Conservation (phyloP, 1,140 invertebrate genomes). For the Drosophila pseudoobscura region DNA sequence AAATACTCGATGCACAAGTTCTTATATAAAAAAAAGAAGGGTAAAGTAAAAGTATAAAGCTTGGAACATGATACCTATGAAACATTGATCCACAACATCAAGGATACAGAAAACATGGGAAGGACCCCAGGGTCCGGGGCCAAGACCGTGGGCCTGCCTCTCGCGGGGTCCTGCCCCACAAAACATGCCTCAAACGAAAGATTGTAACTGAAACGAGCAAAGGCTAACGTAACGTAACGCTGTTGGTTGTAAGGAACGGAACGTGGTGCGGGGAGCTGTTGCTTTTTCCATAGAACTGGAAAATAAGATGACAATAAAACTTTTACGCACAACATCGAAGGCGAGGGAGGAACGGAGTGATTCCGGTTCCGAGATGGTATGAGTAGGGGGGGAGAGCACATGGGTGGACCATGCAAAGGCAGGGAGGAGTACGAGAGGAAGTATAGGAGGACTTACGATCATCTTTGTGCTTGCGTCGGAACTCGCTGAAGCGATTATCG, state of each 20-base stretch:
- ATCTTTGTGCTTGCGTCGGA: slow-evolving; percentile 82
- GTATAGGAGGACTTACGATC: slow-evolving; percentile 74
- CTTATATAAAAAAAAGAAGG: slow-evolving; percentile 4
- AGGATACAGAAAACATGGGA: slow-evolving; percentile 70
- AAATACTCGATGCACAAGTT: neutral
- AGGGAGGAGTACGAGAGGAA: slow-evolving; percentile 15
- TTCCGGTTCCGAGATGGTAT: slow-evolving; percentile 19
- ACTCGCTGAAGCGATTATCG: slow-evolving; percentile 82
- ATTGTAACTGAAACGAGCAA: slow-evolving; percentile 69
- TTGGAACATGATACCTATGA: slow-evolving; percentile 65
- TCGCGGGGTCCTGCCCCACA: slow-evolving; percentile 29
- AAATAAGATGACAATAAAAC: slow-evolving; percentile 75
- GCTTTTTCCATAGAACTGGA: slow-evolving; percentile 74
- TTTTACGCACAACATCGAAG: slow-evolving; percentile 80
- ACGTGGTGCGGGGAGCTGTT: slow-evolving; percentile 59
- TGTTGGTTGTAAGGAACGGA: slow-evolving; percentile 22
- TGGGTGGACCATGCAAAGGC: slow-evolving; percentile 55
- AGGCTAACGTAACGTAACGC: slow-evolving; percentile 45
- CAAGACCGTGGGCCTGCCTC: too few relatives aligned
- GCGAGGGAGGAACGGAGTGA: slow-evolving; percentile 50
- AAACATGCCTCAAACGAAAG: slow-evolving; percentile 78
- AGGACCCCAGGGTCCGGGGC: slow-evolving; percentile 23
- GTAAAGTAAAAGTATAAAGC: slow-evolving; percentile 22
- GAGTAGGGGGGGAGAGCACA: slow-evolving; percentile 19
- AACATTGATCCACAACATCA: slow-evolving; percentile 83